These are phyloP conservation scores for Danio tinwini DNA, from an alignment of 2,797 vertebrate genomes.

Conservation along the genomic window DNA sequence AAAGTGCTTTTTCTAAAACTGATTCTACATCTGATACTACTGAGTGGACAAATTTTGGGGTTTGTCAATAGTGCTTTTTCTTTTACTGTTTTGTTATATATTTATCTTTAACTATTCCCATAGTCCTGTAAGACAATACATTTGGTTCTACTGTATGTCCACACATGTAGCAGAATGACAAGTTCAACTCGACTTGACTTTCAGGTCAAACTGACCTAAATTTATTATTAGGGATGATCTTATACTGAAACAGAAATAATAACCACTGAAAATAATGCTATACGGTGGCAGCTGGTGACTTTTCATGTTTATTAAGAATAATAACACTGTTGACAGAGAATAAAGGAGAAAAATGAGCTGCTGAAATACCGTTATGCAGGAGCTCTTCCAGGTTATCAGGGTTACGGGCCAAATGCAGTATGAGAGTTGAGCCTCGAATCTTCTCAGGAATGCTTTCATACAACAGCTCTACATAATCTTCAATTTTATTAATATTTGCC, in stretches of 20 bases:
- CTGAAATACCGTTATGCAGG: slow-evolving; percentile 83
- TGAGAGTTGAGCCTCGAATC: slow-evolving; percentile 88
- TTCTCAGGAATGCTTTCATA: slow-evolving; percentile 94
- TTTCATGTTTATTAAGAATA: slow-evolving; percentile 13
- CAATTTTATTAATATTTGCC: slow-evolving; percentile 89
- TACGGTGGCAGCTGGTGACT: background rate
- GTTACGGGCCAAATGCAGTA: slow-evolving; percentile 90
- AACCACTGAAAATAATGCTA: background rate
- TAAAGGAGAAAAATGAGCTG: background rate
- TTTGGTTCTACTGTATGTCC: no score
- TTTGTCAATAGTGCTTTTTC: no score
- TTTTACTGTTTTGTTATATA: no score
- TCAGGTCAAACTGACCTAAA: no score
- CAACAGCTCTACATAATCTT: slow-evolving; percentile 90
- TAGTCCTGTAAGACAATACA: no score
- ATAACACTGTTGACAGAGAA: background rate
- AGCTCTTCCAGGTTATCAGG: slow-evolving; percentile 93
- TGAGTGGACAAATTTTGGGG: no score
- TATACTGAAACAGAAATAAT: background rate
- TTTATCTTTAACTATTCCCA: no score
- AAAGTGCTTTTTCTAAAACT: no score
- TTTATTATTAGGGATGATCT: no score
- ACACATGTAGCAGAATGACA: no score
- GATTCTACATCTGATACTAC: no score
- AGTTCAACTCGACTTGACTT: no score